Base-by-base conservation (phyloP, 2,888 invertebrate species). In the Amblyjoppa fuscipennis region DNA sequence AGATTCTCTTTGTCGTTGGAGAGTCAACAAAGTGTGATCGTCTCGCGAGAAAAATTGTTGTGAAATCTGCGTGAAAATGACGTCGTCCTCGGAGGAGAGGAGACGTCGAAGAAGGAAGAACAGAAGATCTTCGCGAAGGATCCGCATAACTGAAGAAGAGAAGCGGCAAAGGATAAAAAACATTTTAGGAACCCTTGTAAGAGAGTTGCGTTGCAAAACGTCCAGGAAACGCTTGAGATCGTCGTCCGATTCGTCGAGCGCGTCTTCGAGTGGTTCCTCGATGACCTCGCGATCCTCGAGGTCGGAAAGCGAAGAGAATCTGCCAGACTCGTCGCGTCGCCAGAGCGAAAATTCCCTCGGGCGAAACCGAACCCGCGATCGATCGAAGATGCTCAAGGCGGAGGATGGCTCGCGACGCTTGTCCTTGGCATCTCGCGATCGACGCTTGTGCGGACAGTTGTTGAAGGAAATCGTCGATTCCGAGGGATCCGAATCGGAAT, bases 191-290 rank as follows among this genome's bases (percentile, higher is more conserved):
- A 41, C 9, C 2, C 11, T 11, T 11, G 9, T 41, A 3, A 3
- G 2, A 41, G 41, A 41, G 41, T 41, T 3, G 41, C 41, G 41
- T 41, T 41, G 41, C 41, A 2, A 41, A 9, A 11, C 56, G 11
- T 59, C 78, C 11, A 73, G 59, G 13, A 83, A 79, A 74, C 79
- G 79, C 25, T 31, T 71, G 25, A 38, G 56, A 13, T 20, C 73
- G 20, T 31, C 83, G 13, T 69, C 66, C 69, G 34, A 25, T 16
- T 56, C 25, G 16, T 66, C 56, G 9, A 41, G 34, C 3, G 20
- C 59, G 34, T 53, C 49, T 6, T 71, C 69, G 49, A 49, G 45
- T 16, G 4, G 16, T 49, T 49, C 45, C 0, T 49, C 75, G 20
- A 38, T 13, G 31, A 66, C 2, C 1, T 25, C 16, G 16, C 51